Evolutionary conservation across 2,888 invertebrate genomes (phyloP), one percentile per base, ranked within the genome.

Genomic region (Vesta saturnalis): DNA sequence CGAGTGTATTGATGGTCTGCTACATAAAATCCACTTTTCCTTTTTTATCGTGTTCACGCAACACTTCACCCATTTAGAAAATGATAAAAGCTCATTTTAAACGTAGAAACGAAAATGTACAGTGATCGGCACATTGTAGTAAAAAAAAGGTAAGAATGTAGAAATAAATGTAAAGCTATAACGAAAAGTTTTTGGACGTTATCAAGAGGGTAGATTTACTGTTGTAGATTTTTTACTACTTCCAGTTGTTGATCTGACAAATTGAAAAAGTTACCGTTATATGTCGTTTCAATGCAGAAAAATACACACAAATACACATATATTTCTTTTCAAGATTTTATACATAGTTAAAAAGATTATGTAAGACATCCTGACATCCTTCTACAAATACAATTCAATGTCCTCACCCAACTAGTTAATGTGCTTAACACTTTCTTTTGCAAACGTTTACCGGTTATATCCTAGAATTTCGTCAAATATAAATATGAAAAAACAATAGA

Each of bases 1-100:
- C 39, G 39, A 39, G 39, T 3, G 39, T 39, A 39, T 39, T 39
- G 39, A 39, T 39, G 39, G n/a, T n/a, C 49, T 14, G 15, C 16
- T 54, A 62, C 39, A 62, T 62, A 62, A 52, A 60, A 64, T 15
- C 35, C 58, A 58, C 57, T 64, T 64, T 64, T 57, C 47, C 57
- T 64, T 58, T 63, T 66, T 67, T 67, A 67, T 67, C 67, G 58
- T 59, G 59, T 67, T 67, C 58, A 67, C 67, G 62, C 67, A 67
- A 67, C 67, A 67, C 62, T 67, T 67, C 62, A 67, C 62, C 57
- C 67, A 58, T 62, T 67, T 67, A 58, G 58, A 62, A 66, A 22
- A 67, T 61, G 43, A 67, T 61, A 61, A 57, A 61, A 47, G 61
- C 56, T 56, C 66, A 61, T 66, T 61, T 57, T 56, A 21, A 61